These are phyloP conservation scores for Trichonephila inaurata DNA, from an alignment of 1,140 invertebrate genomes.

Conservation along the genomic window DNA sequence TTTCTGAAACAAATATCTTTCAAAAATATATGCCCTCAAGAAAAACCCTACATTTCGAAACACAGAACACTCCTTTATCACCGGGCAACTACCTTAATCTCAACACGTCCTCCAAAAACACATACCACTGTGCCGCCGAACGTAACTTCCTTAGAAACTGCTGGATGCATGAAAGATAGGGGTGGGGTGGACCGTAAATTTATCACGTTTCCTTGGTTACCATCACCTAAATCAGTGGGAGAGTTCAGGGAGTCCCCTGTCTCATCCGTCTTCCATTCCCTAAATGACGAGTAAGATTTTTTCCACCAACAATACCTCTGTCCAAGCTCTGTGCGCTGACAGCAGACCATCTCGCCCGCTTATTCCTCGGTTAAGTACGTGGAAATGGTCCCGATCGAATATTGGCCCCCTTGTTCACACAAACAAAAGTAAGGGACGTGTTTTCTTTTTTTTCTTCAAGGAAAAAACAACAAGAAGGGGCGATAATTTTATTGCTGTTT, in stretches of 20 bases:
- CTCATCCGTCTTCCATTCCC: slow-evolving; percentile 69
- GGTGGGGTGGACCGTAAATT: slow-evolving; percentile 39
- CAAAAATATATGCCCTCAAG: too few species aligned
- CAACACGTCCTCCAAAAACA: neutral
- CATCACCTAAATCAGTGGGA: slow-evolving; percentile 70
- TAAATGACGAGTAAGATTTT: slow-evolving; percentile 63
- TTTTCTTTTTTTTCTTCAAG: neutral
- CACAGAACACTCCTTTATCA: too few species aligned
- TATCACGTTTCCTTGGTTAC: slow-evolving; percentile 71
- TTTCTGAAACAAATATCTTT: too few species aligned
- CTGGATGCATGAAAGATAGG: slow-evolving; percentile 18
- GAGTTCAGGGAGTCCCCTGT: slow-evolving; percentile 65
- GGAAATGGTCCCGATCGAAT: too few species aligned
- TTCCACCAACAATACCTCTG: slow-evolving; percentile 14
- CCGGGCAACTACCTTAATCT: neutral
- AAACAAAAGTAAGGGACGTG: neutral
- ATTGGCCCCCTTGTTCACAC: neutral
- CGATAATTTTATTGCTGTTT: neutral
- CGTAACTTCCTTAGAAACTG: too few species aligned
- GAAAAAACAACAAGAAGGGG: neutral
- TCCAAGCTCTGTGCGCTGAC: neutral
- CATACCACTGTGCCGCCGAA: neutral
- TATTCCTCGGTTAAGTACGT: neutral
- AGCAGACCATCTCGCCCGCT: neutral
- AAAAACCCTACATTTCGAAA: too few species aligned